Percentiles rank a stretch among this genome's conserved stretches.
phyloP scores from a whole-genome alignment of 2,797 vertebrate genomes.

The Artibeus jamaicensis region DNA sequence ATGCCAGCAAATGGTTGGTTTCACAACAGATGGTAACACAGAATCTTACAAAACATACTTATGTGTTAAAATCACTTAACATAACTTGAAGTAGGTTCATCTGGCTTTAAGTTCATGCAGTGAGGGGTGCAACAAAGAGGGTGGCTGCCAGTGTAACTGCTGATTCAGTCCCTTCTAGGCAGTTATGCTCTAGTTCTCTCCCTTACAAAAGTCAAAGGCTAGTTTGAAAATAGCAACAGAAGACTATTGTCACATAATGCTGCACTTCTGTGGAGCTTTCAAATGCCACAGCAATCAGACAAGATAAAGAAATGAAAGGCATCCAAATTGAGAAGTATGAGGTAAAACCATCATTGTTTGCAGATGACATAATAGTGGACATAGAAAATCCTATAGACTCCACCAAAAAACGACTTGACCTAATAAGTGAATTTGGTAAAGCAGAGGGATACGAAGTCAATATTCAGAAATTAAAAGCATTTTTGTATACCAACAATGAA shows the following conservation, averaged over 20 bases:
- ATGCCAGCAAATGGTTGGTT: constrained; percentile 52
- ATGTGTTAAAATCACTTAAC: constrained; percentile 56
- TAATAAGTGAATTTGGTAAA: no score
- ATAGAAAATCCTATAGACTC: no score
- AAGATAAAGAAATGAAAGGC: no score
- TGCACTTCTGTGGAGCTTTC: background rate
- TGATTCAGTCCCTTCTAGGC: constrained; percentile 20
- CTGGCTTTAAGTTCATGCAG: constrained; percentile 48
- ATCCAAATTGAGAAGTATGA: no score
- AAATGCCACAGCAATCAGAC: background rate
- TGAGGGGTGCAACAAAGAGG: background rate
- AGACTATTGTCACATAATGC: background rate
- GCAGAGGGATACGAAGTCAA: no score
- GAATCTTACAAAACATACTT: constrained; percentile 58
- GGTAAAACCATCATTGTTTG: no score
- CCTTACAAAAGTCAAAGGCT: constrained; percentile 21
- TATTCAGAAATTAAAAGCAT: no score
- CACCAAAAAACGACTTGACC: no score
- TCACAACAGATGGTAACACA: constrained; percentile 66
- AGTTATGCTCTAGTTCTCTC: background rate
- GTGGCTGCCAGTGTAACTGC: constrained; percentile 14
- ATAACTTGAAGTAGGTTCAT: constrained; percentile 61
- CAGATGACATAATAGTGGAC: no score
- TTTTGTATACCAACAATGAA: no score
- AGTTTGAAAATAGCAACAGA: constrained; percentile 50